A percentile compares a stretch with the other conserved stretches of the same genome.
phyloP scores from a whole-genome alignment of 2,888 invertebrate genomes.

The Lasioglossum figueresi region DNA sequence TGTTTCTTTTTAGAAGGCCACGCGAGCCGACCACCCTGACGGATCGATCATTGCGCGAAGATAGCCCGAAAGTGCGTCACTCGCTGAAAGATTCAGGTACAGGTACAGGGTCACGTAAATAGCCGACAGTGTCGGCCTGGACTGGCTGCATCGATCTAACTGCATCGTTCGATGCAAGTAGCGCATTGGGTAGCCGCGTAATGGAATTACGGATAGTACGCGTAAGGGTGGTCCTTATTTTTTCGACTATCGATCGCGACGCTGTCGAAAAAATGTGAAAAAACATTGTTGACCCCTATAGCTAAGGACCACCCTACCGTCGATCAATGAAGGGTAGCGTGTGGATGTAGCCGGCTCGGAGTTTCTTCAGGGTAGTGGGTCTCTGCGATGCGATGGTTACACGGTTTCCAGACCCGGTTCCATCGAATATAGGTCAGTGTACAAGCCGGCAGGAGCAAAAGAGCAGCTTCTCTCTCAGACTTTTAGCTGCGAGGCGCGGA shows the following conservation, averaged over 20 bases:
- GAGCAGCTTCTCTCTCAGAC: constrained; percentile 65
- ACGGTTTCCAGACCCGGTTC: constrained; percentile 79
- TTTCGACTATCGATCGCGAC: too few relatives aligned
- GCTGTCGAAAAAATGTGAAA: neutral
- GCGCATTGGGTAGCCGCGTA: neutral
- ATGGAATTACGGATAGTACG: too few relatives aligned
- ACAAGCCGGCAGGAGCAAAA: constrained; percentile 81
- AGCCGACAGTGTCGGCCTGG: constrained; percentile 28
- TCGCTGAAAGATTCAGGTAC: constrained; percentile 52
- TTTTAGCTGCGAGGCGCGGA: constrained; percentile 64
- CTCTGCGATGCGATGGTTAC: constrained; percentile 70
- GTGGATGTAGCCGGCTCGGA: neutral
- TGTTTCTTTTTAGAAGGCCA: too few relatives aligned
- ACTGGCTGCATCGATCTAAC: constrained; percentile 50
- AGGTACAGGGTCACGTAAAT: constrained; percentile 45
- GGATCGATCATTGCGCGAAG: constrained; percentile 47
- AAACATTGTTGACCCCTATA: neutral
- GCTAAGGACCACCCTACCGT: neutral
- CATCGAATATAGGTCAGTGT: constrained; percentile 83
- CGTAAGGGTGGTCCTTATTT: too few relatives aligned
- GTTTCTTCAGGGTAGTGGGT: constrained; percentile 76
- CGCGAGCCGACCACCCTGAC: neutral
- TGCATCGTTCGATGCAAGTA: constrained; percentile 39
- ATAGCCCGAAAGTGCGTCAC: constrained; percentile 47
- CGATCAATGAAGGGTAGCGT: constrained; percentile 42